phyloP scores from a whole-genome alignment of 2,797 vertebrate species.

The Sebastiscus tertius region DNA sequence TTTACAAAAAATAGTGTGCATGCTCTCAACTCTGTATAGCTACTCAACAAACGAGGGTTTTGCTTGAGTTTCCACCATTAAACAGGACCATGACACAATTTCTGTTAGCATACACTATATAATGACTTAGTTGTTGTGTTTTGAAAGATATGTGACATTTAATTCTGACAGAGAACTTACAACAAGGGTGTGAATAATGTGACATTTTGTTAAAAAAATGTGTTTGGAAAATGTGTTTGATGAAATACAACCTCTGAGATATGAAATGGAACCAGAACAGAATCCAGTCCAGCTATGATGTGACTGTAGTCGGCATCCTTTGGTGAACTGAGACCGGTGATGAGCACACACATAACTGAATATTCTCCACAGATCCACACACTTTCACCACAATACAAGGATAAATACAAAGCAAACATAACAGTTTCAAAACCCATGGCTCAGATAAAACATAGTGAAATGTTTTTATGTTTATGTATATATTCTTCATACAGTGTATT shows the following conservation, averaged over 20 bases:
- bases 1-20: constrained; percentile 28
- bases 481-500: background rate
- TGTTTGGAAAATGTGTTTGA: background rate
- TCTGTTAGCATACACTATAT: background rate
- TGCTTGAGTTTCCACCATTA: background rate
- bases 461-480: background rate
- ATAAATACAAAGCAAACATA: constrained; percentile 4
- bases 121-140: background rate
- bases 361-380: background rate
- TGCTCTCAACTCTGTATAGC: background rate
- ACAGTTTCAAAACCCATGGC: background rate
- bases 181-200: background rate
- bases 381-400: background rate
- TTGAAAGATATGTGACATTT: background rate
- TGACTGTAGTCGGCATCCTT: background rate
- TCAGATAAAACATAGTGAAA: background rate
- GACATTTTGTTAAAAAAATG: background rate
- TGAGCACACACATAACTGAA: background rate
- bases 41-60: background rate
- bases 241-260: background rate
- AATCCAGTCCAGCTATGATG: background rate
- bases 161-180: background rate
- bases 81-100: background rate
- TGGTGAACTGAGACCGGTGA: background rate
- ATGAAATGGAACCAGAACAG: background rate